These are phyloP conservation scores for Rutilus rutilus DNA, from an alignment of 2,113 vertebrate species.

Conservation along the genomic window DNA sequence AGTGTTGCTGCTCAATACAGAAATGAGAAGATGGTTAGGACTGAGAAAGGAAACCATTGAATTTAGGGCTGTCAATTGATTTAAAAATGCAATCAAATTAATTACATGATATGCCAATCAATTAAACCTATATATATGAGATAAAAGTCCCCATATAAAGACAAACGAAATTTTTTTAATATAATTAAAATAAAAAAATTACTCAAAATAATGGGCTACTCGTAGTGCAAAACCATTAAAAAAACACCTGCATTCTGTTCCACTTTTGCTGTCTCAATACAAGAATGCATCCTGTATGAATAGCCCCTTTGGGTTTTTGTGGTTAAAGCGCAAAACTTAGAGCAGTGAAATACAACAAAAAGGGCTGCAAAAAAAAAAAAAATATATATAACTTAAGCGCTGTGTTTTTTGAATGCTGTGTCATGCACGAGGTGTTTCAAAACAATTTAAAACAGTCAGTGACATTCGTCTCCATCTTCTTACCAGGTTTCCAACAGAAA, in stretches of 20 bases:
- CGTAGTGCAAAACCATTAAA: background rate
- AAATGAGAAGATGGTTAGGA: conserved; percentile 1
- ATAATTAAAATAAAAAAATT: background rate
- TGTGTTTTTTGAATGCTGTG: too few species aligned
- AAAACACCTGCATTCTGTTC: too few species aligned
- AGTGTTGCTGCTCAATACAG: conserved; percentile 2
- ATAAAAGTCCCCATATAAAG: too few species aligned
- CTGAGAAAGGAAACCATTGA: background rate
- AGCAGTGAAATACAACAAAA: too few species aligned
- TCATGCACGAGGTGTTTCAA: too few species aligned
- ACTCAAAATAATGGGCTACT: background rate
- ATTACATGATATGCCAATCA: background rate
- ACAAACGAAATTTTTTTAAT: background rate
- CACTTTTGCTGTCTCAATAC: too few species aligned
- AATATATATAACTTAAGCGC: too few species aligned
- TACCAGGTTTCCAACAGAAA: conserved; percentile 92
- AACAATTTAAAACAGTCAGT: too few species aligned
- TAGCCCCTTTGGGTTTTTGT: too few species aligned
- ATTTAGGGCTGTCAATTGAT: background rate
- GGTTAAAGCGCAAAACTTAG: too few species aligned
- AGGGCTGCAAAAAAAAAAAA: too few species aligned
- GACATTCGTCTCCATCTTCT: conserved; percentile 60
- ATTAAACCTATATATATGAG: background rate
- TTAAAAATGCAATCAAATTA: background rate
- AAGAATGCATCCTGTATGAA: too few species aligned